phyloP scores from a whole-genome alignment of 2,888 invertebrate genomes.

The Lissocephala sabroskyi region DNA sequence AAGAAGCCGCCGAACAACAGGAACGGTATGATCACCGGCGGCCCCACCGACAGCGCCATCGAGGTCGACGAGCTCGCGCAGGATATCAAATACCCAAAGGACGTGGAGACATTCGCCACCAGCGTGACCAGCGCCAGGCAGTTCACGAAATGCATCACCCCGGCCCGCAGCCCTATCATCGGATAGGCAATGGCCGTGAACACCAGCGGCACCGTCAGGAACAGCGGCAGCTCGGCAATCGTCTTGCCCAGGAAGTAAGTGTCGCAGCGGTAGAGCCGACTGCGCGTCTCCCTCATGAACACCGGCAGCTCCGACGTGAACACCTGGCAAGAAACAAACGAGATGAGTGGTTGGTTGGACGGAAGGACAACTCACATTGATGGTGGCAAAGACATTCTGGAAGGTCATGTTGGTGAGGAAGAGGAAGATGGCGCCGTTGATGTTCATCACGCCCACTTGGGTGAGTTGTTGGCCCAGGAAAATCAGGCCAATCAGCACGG shows the following conservation, averaged over 20 bases:
- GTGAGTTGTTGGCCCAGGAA: constrained; percentile 87
- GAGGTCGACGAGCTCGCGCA: constrained; percentile 87
- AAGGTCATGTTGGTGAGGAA: constrained; percentile 94
- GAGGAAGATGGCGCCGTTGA: constrained; percentile 92
- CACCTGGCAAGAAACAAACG: constrained; percentile 75
- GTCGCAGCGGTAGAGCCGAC: constrained; percentile 92
- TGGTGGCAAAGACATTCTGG: constrained; percentile 94
- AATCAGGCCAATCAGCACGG: constrained; percentile 88
- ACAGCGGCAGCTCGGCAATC: constrained; percentile 89
- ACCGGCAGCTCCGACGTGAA: constrained; percentile 92
- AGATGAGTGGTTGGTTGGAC: constrained; percentile 36
- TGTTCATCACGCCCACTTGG: constrained; percentile 94
- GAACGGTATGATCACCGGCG: constrained; percentile 93
- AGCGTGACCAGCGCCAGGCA: constrained; percentile 83
- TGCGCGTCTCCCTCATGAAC: constrained; percentile 89
- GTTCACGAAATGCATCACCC: constrained; percentile 80
- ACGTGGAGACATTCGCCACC: constrained; percentile 91
- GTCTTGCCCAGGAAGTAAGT: constrained; percentile 94
- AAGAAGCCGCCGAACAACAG: constrained; percentile 97
- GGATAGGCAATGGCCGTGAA: constrained; percentile 90
- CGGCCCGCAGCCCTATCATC: constrained; percentile 87
- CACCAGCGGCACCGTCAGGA: constrained; percentile 85
- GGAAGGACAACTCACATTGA: constrained; percentile 80
- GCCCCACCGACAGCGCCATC: constrained; percentile 92
- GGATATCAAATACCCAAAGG: constrained; percentile 94